These are phyloP conservation scores for Diabrotica virgifera DNA, from an alignment of 1,140 invertebrate species.

Conservation along the genomic window DNA sequence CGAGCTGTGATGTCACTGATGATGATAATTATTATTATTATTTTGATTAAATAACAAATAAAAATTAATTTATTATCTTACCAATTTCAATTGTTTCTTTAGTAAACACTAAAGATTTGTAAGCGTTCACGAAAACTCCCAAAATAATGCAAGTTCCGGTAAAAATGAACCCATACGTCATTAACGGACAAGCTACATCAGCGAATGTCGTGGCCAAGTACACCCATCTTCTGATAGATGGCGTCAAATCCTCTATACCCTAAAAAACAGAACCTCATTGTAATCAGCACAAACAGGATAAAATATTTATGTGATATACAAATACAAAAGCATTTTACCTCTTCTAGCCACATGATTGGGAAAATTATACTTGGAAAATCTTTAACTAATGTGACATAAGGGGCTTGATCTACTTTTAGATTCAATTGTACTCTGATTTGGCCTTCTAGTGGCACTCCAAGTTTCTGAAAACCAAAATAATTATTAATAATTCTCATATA, in stretches of 20 bases:
- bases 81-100: conserved; percentile 75
- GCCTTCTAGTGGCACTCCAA: conserved; percentile 79
- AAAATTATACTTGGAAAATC: conserved; percentile 79
- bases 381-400: conserved; percentile 66
- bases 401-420: conserved; percentile 70
- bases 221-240: conserved; percentile 70
- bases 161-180: conserved; percentile 69
- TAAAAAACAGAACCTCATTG: conserved; percentile 42
- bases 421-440: conserved; percentile 80
- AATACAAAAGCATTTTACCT: conserved; percentile 48
- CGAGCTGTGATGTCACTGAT: too few species aligned
- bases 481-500: too few species aligned
- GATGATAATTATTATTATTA: too few species aligned
- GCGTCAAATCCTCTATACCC: conserved; percentile 77
- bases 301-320: too few species aligned
- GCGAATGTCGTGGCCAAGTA: conserved; percentile 74
- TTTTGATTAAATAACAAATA: too few species aligned
- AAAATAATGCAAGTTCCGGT: conserved; percentile 63
- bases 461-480: conserved; percentile 62
- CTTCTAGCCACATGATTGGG: conserved; percentile 85
- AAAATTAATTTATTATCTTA: conserved; percentile 41
- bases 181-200: conserved; percentile 62
- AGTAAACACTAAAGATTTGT: conserved; percentile 71
- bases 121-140: conserved; percentile 65
- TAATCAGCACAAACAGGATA: too few species aligned